Evolutionary conservation across 2,888 invertebrate species (phyloP).

Genomic region (Caradrina kadenii): DNA sequence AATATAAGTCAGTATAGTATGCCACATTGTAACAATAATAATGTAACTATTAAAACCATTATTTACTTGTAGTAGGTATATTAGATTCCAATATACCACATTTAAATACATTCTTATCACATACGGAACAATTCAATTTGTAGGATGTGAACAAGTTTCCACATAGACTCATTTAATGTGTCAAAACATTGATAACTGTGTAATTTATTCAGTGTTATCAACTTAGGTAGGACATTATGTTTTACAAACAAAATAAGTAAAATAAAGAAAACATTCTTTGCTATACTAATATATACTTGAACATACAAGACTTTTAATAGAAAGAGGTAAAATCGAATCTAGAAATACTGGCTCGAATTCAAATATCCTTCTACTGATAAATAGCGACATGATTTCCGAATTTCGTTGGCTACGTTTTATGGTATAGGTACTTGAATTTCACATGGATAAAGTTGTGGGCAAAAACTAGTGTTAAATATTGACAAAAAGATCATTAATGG

Average conservation of each 20-base stretch:
- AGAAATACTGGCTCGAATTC: too few species aligned
- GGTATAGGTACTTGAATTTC: too few species aligned
- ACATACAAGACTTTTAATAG: too few species aligned
- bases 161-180: not conserved
- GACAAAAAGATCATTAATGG: not conserved
- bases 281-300: not conserved
- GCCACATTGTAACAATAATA: too few species aligned
- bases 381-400: too few species aligned
- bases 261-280: not conserved
- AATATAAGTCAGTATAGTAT: too few species aligned
- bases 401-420: too few species aligned
- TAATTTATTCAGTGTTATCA: constrained; percentile 5
- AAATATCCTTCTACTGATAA: too few species aligned
- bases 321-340: too few species aligned
- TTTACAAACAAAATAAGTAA: not conserved
- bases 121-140: constrained; percentile 5
- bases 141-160: constrained; percentile 11
- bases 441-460: too few species aligned
- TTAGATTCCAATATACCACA: not conserved
- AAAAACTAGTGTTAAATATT: too few species aligned
- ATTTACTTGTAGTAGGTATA: not conserved
- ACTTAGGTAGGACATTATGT: not conserved
- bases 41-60: too few species aligned
- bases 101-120: constrained; percentile 28
- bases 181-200: constrained; percentile 3